Evolutionary conservation across 1,140 invertebrate genomes (phyloP).

Genomic region (Aphidius gifuensis): DNA sequence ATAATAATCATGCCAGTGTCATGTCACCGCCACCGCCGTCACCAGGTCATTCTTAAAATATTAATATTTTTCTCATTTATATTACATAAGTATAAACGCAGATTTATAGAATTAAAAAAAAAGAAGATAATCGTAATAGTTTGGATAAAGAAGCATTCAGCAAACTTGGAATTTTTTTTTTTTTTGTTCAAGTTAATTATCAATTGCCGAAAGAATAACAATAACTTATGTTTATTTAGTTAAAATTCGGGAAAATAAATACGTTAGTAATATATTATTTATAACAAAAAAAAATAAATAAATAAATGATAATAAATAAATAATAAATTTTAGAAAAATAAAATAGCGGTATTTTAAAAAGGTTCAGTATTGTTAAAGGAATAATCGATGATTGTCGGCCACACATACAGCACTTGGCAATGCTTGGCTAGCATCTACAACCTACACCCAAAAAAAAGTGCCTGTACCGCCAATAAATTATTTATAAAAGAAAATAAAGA

Average conservation of each 20-base stretch:
- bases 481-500: conserved; percentile 24
- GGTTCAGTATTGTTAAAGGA: conserved; percentile 44
- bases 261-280: background rate
- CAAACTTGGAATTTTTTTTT: no score
- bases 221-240: no score
- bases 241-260: no score
- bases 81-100: no score
- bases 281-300: background rate
- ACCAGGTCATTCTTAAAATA: conserved; percentile 1
- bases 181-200: no score
- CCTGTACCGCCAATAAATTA: conserved; percentile 21
- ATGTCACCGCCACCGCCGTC: conserved; percentile 10
- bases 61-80: no score
- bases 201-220: no score
- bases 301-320: conserved; percentile 1
- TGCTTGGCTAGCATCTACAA: conserved; percentile 46
- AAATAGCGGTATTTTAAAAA: conserved; percentile 34
- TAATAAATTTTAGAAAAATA: conserved; percentile 22
- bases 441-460: conserved; percentile 30
- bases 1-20: conserved; percentile 13
- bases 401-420: conserved; percentile 58
- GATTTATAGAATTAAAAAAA: no score
- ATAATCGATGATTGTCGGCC: conserved; percentile 55
- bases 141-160: no score
- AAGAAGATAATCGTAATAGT: no score